A percentile compares a stretch with the other conserved stretches of the same genome.
phyloP scores from a whole-genome alignment of 2,888 invertebrate genomes.

The Mechanitis messenoides region DNA sequence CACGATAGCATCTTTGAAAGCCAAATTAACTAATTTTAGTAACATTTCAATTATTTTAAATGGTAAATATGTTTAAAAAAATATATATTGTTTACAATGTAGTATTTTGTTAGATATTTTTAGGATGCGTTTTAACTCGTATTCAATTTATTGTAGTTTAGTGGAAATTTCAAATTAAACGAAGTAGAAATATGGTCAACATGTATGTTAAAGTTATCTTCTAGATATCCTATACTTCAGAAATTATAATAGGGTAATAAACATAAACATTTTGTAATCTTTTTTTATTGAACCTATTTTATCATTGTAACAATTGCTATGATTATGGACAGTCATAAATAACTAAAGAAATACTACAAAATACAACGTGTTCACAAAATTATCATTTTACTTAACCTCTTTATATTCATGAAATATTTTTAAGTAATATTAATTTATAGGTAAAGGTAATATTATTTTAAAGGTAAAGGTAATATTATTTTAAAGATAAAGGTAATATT shows the following conservation, averaged over 20 bases:
- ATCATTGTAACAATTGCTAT: background rate
- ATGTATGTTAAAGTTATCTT: background rate
- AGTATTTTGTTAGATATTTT: background rate
- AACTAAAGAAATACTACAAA: background rate
- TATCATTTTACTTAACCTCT: too few species aligned
- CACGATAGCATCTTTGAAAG: slow-evolving; percentile 39
- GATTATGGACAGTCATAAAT: background rate
- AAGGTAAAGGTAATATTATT: too few species aligned
- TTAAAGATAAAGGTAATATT: too few species aligned
- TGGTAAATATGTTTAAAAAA: too few species aligned
- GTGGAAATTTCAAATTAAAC: too few species aligned
- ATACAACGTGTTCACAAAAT: too few species aligned
- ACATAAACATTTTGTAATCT: background rate
- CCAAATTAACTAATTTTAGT: background rate
- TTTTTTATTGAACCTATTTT: slow-evolving; percentile 1
- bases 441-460: too few species aligned
- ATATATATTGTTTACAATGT: too few species aligned
- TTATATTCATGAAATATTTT: too few species aligned
- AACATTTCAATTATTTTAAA: too few species aligned
- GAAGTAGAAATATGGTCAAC: background rate
- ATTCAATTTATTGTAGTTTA: background rate
- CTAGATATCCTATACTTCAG: background rate
- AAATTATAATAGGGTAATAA: background rate
- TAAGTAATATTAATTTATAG: too few species aligned
- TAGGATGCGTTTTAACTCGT: background rate